These are phyloP conservation scores for Drosophila flavopinicola DNA, from an alignment of 2,888 invertebrate genomes.

Conservation along the genomic window DNA sequence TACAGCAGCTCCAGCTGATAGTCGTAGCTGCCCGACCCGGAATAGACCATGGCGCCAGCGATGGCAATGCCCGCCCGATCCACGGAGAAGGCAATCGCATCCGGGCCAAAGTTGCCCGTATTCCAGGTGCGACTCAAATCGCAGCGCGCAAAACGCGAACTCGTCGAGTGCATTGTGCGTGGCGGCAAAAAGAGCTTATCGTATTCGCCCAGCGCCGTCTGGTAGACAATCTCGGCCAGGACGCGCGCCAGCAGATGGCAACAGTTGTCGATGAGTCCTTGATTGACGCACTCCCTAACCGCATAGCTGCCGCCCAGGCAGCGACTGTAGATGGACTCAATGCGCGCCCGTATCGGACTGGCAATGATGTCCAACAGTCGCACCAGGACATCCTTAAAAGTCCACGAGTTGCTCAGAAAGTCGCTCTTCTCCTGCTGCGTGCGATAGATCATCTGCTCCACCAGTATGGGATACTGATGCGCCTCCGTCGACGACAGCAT, in stretches of 20 bases:
- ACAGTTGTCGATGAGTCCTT: constrained; percentile 88
- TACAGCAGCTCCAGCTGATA: constrained; percentile 96
- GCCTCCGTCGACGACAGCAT: constrained; percentile 87
- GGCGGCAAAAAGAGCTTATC: constrained; percentile 85
- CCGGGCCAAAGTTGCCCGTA: constrained; percentile 97
- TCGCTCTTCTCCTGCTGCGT: constrained; percentile 85
- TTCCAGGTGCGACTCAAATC: constrained; percentile 97
- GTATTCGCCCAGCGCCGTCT: constrained; percentile 89
- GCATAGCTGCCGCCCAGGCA: constrained; percentile 83
- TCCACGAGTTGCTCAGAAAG: constrained; percentile 83
- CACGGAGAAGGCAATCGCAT: constrained; percentile 97
- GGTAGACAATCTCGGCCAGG: constrained; percentile 93
- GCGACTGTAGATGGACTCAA: constrained; percentile 83
- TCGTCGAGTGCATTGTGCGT: constrained; percentile 93
- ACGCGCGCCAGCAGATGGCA: constrained; percentile 92
- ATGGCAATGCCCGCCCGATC: constrained; percentile 95
- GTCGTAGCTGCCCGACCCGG: constrained; percentile 94
- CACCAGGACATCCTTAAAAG: constrained; percentile 92
- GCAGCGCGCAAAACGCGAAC: constrained; percentile 94
- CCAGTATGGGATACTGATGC: constrained; percentile 90
- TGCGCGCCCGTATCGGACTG: constrained; percentile 88
- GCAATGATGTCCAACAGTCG: constrained; percentile 92
- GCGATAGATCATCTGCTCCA: constrained; percentile 91
- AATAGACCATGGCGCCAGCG: constrained; percentile 95
- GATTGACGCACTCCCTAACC: constrained; percentile 83